A percentile compares a stretch with the other conserved stretches of the same genome.
These are phyloP conservation scores for Sebastes hubbsi DNA, from an alignment of 2,797 vertebrate species.

Conservation along the genomic window DNA sequence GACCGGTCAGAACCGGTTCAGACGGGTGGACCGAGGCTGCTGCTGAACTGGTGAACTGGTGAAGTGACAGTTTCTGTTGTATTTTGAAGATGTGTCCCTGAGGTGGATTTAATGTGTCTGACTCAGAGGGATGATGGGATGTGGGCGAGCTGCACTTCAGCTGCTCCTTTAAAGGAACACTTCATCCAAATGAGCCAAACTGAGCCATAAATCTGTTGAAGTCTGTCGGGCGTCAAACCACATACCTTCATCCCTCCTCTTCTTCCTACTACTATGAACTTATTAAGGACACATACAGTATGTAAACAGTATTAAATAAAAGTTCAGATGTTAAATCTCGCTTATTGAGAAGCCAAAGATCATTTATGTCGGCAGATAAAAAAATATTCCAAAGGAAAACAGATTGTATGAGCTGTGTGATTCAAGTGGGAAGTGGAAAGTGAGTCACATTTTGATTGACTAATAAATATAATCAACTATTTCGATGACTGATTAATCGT, in stretches of 20 bases:
- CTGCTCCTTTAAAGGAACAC: not conserved
- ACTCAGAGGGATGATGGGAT: not conserved
- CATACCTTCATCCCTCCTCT: not conserved
- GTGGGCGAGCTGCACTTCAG: not conserved
- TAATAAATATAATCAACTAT: not conserved
- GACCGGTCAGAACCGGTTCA: not conserved
- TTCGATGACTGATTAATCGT: not conserved
- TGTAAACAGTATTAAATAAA: not conserved
- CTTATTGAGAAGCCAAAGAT: not conserved
- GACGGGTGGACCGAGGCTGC: not conserved
- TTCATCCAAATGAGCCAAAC: not conserved
- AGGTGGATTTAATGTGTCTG: not conserved
- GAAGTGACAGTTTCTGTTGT: not conserved
- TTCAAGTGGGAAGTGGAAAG: no score
- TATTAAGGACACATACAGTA: not conserved
- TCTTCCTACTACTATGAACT: not conserved
- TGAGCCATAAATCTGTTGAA: not conserved
- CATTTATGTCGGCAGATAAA: not conserved
- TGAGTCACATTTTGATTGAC: not conserved
- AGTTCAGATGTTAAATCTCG: not conserved
- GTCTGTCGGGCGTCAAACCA: not conserved
- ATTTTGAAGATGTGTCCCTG: not conserved
- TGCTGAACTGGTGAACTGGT: not conserved
- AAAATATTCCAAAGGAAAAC: not conserved
- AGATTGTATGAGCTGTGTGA: not conserved